Evolutionary conservation across 2,888 invertebrate species (phyloP).

Genomic region (Conistra vaccinii): DNA sequence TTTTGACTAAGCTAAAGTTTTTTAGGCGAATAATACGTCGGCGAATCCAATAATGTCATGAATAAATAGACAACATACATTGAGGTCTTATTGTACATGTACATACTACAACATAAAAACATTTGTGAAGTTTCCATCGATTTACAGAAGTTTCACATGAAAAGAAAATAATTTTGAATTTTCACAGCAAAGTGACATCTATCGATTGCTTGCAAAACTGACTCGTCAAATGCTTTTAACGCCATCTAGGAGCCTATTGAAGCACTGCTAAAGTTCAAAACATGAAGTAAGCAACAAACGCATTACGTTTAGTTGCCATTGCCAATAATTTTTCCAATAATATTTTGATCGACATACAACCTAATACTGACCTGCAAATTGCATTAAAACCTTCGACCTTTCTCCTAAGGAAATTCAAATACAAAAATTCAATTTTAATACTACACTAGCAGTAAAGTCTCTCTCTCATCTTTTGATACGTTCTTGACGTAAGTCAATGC

Average conservation of each 20-base stretch:
- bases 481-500: background rate
- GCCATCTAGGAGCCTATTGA: slow-evolving; percentile 21
- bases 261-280: background rate
- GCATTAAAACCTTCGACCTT: too few species aligned
- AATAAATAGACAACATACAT: too few species aligned
- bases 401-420: too few species aligned
- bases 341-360: too few species aligned
- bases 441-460: background rate
- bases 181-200: slow-evolving; percentile 29
- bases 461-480: background rate
- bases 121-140: too few species aligned
- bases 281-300: background rate
- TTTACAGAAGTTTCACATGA: background rate
- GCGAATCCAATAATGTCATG: too few species aligned
- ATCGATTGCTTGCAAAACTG: background rate
- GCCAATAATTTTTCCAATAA: background rate
- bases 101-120: too few species aligned
- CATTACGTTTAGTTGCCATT: background rate
- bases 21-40: background rate
- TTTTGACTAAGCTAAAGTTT: background rate
- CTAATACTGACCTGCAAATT: too few species aligned
- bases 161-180: background rate
- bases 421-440: too few species aligned
- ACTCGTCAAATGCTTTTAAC: background rate
- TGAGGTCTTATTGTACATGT: too few species aligned